phyloP scores from a whole-genome alignment of 2,888 invertebrate genomes.

The Cryptocephalus moraei region DNA sequence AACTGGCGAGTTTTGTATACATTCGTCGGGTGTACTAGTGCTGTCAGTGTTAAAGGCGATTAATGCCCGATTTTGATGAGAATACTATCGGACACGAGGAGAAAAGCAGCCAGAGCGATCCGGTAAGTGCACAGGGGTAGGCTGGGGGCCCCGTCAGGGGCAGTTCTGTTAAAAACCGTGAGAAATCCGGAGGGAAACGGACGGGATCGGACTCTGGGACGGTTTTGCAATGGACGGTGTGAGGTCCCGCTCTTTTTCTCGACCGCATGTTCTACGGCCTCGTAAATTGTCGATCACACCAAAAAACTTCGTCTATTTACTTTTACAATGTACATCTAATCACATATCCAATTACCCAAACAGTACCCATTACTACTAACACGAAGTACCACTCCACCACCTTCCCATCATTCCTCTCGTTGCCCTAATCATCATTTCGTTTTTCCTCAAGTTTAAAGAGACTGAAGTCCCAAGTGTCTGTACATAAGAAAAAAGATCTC shows the following conservation, averaged over 20 bases:
- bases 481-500: no score
- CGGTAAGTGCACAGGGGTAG: conserved; percentile 46
- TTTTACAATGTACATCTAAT: no score
- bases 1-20: conserved; percentile 38
- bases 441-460: no score
- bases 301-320: no score
- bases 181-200: conserved; percentile 14
- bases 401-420: no score
- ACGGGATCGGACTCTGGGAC: conserved; percentile 17
- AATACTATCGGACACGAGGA: conserved; percentile 57
- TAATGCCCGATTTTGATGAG: conserved; percentile 60
- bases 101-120: conserved; percentile 54
- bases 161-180: conserved; percentile 33
- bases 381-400: no score
- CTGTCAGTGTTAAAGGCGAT: conserved; percentile 35
- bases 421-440: no score
- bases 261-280: no score
- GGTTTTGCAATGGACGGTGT: conserved; percentile 25
- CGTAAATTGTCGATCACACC: no score
- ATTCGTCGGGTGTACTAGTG: conserved; percentile 39
- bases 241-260: conserved; percentile 35
- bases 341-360: no score
- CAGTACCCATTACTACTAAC: no score
- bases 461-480: no score
- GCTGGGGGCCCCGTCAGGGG: conserved; percentile 20